A percentile compares a stretch with the other conserved stretches of the same genome.
Conservation (phyloP, 30 jellyfish, hydroid and myxozoan species). For the Aurelia sp. region DNA sequence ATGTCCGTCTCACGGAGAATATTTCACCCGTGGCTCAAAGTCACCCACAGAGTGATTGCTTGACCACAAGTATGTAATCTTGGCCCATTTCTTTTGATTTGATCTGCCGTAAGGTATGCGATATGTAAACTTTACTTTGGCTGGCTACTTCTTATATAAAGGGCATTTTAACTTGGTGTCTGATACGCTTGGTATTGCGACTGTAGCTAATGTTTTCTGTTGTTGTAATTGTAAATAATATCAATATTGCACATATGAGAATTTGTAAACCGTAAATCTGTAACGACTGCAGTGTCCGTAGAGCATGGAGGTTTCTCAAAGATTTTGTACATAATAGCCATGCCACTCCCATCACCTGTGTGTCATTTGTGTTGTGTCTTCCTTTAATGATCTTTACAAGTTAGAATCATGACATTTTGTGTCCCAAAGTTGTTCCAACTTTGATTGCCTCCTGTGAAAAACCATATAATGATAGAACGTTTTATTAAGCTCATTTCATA, state of each 20-base stretch:
- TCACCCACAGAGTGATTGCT: neutral
- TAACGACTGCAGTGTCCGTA: neutral
- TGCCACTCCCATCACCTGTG: neutral
- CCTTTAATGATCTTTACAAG: neutral
- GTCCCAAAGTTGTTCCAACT: neutral
- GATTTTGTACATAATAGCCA: constrained; percentile 33
- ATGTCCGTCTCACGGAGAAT: too few species aligned
- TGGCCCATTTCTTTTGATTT: neutral
- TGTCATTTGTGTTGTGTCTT: neutral
- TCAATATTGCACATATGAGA: constrained; percentile 7
- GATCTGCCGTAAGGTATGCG: too few species aligned
- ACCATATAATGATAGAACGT: neutral
- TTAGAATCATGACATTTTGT: neutral
- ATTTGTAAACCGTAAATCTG: constrained; percentile 3
- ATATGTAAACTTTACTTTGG: too few species aligned
- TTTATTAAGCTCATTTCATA: neutral
- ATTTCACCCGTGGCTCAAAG: too few species aligned
- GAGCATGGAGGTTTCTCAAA: constrained; percentile 19
- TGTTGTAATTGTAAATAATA: constrained; percentile 8
- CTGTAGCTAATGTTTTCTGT: neutral
- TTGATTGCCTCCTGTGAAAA: neutral
- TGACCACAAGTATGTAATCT: neutral
- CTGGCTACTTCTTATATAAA: too few species aligned
- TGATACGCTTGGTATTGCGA: too few species aligned
- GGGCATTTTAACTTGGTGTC: too few species aligned